phyloP scores from a whole-genome alignment of 2,113 vertebrate genomes.

The Blennius ocellaris region DNA sequence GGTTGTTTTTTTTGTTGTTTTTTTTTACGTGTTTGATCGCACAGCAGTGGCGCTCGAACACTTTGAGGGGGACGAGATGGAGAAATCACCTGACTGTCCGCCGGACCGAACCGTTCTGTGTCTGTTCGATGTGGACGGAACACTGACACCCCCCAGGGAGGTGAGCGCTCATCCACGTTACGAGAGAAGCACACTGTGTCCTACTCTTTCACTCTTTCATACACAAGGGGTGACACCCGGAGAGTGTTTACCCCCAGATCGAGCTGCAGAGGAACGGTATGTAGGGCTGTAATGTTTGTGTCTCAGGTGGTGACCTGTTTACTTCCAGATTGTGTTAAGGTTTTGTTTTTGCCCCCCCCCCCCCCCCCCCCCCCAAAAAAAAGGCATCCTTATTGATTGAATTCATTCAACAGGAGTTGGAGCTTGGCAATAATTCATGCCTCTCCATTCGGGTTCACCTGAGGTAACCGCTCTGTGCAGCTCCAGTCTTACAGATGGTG shows the following conservation, averaged over 20 bases:
- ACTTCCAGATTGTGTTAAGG: not conserved
- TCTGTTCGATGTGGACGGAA: conserved; percentile 96
- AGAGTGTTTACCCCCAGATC: too few relatives aligned
- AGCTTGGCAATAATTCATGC: not conserved
- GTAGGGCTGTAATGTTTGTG: not conserved
- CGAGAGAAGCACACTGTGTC: too few relatives aligned
- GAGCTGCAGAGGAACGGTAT: not conserved
- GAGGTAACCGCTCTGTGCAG: not conserved
- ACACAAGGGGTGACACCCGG: too few relatives aligned
- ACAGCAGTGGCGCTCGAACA: too few relatives aligned
- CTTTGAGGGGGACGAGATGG: conserved; percentile 63
- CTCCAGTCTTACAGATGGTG: too few relatives aligned
- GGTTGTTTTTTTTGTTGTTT: too few relatives aligned
- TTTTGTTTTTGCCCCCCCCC: not conserved
- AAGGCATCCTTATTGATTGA: not conserved
- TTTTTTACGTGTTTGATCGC: too few relatives aligned
- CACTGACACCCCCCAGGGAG: conserved; percentile 92
- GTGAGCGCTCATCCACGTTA: conserved; percentile 71
- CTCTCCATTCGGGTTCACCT: conserved; percentile 6
- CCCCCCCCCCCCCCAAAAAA: too few relatives aligned
- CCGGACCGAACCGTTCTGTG: conserved; percentile 84
- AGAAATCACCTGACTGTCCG: conserved; percentile 23
- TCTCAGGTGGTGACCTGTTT: not conserved
- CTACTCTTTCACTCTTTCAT: too few relatives aligned
- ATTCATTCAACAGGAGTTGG: not conserved